Conservation (phyloP, 2,888 invertebrate genomes). For the Spodoptera littoralis region DNA sequence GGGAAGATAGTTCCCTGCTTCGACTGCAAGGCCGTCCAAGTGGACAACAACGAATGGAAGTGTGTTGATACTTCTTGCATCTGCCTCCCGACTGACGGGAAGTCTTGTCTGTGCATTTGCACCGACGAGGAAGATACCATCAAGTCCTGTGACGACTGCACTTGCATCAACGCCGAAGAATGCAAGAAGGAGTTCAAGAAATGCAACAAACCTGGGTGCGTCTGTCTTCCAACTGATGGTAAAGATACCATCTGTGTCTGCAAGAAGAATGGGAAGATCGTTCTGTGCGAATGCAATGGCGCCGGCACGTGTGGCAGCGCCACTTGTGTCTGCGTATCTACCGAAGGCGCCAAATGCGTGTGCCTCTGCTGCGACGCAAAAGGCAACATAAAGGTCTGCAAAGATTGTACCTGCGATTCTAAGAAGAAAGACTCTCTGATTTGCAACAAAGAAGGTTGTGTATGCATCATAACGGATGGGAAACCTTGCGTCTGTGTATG, state of each 20-base stretch:
- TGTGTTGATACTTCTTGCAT: slow-evolving; percentile 55
- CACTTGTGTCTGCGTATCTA: slow-evolving; percentile 38
- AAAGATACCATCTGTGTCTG: slow-evolving; percentile 61
- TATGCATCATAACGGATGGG: slow-evolving; percentile 37
- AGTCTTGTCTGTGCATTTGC: slow-evolving; percentile 60
- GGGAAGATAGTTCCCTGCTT: slow-evolving; percentile 53
- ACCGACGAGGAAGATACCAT: slow-evolving; percentile 55
- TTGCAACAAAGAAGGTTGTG: slow-evolving; percentile 26
- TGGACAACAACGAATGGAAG: slow-evolving; percentile 37
- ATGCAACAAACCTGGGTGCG: slow-evolving; percentile 56
- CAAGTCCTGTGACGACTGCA: slow-evolving; percentile 59
- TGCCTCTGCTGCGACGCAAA: slow-evolving; percentile 40
- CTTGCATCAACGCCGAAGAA: slow-evolving; percentile 46
- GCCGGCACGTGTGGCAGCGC: slow-evolving; percentile 29
- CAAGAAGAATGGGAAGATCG: slow-evolving; percentile 51
- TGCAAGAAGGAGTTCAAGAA: slow-evolving; percentile 42
- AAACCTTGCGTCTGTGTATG: slow-evolving; percentile 43
- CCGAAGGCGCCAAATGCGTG: slow-evolving; percentile 41
- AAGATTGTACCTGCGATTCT: slow-evolving; percentile 53
- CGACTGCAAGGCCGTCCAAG: slow-evolving; percentile 50
- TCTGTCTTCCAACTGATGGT: slow-evolving; percentile 58
- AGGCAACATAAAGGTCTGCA: slow-evolving; percentile 43
- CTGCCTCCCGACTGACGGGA: slow-evolving; percentile 49
- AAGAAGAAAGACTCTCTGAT: slow-evolving; percentile 13
- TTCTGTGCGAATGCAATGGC: slow-evolving; percentile 45